These are phyloP conservation scores for Micromys minutus DNA, from an alignment of 2,113 vertebrate species.

Conservation along the genomic window DNA sequence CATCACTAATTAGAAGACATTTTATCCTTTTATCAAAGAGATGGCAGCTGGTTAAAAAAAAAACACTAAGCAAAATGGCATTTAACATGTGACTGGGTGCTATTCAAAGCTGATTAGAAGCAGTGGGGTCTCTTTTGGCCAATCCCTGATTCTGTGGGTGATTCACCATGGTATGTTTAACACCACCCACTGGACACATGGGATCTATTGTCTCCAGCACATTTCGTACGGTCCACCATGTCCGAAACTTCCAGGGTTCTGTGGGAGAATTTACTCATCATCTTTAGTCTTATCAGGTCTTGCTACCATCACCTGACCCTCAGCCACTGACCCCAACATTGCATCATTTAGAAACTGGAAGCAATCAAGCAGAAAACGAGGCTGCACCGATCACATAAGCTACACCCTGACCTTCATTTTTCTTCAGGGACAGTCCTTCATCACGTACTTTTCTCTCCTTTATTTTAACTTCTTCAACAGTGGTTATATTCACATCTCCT, in stretches of 20 bases:
- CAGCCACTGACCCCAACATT: not conserved
- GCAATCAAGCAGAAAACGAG: not conserved
- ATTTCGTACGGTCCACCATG: not conserved
- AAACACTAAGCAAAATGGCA: conserved; percentile 41
- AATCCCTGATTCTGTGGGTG: not conserved
- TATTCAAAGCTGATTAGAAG: conserved; percentile 21
- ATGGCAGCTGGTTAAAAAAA: not conserved
- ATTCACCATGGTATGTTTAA: not conserved
- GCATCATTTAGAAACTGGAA: conserved; percentile 13
- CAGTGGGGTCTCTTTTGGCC: not conserved
- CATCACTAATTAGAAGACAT: conserved; percentile 76
- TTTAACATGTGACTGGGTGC: conserved; percentile 57
- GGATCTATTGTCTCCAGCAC: not conserved
- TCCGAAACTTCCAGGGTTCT: not conserved
- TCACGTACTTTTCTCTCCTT: not conserved
- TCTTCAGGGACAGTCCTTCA: not conserved
- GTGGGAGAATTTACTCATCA: not conserved
- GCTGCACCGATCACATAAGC: not conserved
- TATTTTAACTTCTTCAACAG: not conserved
- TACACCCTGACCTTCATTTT: not conserved
- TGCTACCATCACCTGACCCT: not conserved
- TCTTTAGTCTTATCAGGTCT: not conserved
- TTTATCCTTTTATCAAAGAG: conserved; percentile 55
- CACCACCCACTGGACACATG: not conserved
- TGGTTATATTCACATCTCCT: not conserved